Base-by-base conservation (phyloP, 2,113 vertebrate genomes). In the Symphodus melops region DNA sequence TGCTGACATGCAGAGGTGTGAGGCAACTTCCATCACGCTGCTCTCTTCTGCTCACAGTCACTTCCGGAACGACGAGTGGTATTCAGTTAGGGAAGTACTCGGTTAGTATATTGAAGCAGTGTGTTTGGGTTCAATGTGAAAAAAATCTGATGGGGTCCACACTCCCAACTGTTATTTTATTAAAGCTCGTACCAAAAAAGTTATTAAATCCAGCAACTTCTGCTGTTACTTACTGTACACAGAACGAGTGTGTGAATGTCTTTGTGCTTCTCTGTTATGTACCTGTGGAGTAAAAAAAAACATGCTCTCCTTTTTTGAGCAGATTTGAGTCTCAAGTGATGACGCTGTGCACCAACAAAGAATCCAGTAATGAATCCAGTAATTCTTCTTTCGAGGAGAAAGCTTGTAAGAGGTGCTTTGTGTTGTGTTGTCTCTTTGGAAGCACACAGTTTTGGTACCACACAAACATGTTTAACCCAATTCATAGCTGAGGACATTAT, bases 191-290 rank as follows among this genome's bases (percentile, higher is more conserved):
- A 87, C 66, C 86, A 82, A 88, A 85, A 90, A 85, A 90, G 86
- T 91, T 86, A 90, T 91, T 89, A 86, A 72, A 63, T 72, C 81
- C 69, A 84, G 82, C 90, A 90, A 87, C 84, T 92, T 86, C 89
- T 84, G 69, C 83, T 21, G 9, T 75, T 77, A 82, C 23, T 21
- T 68, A 67, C 68, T 49, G 56, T 63, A 72, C 73, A 59, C 69
- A 41, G 23, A 72, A n/a, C n/a, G 74, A 71, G 67, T 58, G 57
- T 19, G 51, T 74, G 42, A 44, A 48, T 7, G 72, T 49, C 62
- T 33, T 60, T 61, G 66, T 58, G 74, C 46, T 79, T 79, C 56
- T 56, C 49, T 23, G 23, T 84, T 73, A 85, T 88, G 88, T 88
- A 68, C 62, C 73, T 13, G 57, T 19, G 17, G 46, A 76, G 8